A percentile compares a stretch with the other conserved stretches of the same genome.
These are phyloP conservation scores for Metopia argyrocephala DNA, from an alignment of 2,888 invertebrate species.

Conservation along the genomic window DNA sequence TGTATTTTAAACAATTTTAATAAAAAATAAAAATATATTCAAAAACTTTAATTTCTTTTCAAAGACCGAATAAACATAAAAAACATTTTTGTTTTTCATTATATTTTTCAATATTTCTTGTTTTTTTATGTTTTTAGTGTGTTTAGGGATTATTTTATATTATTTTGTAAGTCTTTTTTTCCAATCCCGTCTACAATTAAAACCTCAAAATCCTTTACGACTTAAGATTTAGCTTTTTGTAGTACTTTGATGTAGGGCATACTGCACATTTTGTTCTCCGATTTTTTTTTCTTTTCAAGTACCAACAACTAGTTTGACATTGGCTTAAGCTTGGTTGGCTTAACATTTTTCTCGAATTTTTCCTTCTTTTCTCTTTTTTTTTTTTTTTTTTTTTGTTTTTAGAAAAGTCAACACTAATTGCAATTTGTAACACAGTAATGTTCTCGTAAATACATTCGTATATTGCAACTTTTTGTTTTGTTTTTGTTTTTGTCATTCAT, in stretches of 20 bases:
- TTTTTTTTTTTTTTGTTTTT: conserved; percentile 16
- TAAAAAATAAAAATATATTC: no score
- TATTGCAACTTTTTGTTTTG: not conserved
- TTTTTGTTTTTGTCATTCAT: not conserved
- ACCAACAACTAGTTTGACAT: conserved; percentile 38
- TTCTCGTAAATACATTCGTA: not conserved
- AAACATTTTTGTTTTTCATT: no score
- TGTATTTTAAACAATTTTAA: no score
- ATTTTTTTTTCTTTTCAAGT: not conserved
- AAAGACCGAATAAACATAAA: no score
- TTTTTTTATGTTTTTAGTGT: no score
- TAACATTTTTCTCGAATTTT: conserved; percentile 1
- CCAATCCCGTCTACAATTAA: conserved; percentile 25
- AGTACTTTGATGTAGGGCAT: conserved; percentile 12
- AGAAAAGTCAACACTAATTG: conserved; percentile 63
- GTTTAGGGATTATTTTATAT: no score
- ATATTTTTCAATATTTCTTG: no score
- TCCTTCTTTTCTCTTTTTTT: not conserved
- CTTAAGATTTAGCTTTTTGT: conserved; percentile 1
- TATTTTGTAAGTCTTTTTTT: not conserved
- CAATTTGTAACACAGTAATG: conserved; percentile 58
- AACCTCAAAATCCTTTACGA: conserved; percentile 42
- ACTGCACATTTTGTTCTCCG: not conserved
- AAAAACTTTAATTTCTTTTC: no score
- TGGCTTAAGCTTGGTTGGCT: conserved; percentile 40